These are phyloP conservation scores for Drosophila incognita DNA, from an alignment of 2,888 invertebrate genomes.

Conservation along the genomic window DNA sequence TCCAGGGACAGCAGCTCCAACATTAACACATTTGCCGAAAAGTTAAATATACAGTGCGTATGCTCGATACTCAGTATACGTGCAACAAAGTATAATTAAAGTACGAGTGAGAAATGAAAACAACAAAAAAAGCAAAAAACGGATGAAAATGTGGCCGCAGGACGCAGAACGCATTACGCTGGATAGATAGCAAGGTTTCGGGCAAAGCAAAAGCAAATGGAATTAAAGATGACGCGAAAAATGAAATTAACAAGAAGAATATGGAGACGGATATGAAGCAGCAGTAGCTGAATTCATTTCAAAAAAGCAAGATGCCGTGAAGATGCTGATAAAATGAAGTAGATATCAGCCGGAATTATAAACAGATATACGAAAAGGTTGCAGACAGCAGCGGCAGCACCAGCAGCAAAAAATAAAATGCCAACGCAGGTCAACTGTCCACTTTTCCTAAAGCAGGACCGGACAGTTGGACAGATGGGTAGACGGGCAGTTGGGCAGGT, in stretches of 20 bases:
- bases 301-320: constrained; percentile 76
- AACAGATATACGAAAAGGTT: constrained; percentile 55
- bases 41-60: constrained; percentile 40
- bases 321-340: constrained; percentile 79
- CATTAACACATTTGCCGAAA: constrained; percentile 29
- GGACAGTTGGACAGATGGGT: constrained; percentile 18
- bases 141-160: constrained; percentile 50
- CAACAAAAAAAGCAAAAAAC: constrained; percentile 18
- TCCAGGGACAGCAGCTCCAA: constrained; percentile 18
- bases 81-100: constrained; percentile 68
- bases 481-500: constrained; percentile 12
- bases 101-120: constrained; percentile 8
- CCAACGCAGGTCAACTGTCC: constrained; percentile 61
- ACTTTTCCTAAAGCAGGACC: constrained; percentile 34
- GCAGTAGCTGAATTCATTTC: constrained; percentile 57
- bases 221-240: constrained; percentile 64
- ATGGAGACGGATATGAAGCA: constrained; percentile 9
- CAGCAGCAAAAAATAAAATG: constrained; percentile 39
- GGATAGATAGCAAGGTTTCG: constrained; percentile 21
- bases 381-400: constrained; percentile 2
- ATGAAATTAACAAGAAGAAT: not conserved
- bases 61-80: constrained; percentile 38
- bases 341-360: constrained; percentile 71
- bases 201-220: constrained; percentile 48
- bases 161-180: not conserved